A percentile compares a stretch with the other conserved stretches of the same genome.
phyloP scores from a whole-genome alignment of 2,797 vertebrate species.

The Lerista edwardsae region DNA sequence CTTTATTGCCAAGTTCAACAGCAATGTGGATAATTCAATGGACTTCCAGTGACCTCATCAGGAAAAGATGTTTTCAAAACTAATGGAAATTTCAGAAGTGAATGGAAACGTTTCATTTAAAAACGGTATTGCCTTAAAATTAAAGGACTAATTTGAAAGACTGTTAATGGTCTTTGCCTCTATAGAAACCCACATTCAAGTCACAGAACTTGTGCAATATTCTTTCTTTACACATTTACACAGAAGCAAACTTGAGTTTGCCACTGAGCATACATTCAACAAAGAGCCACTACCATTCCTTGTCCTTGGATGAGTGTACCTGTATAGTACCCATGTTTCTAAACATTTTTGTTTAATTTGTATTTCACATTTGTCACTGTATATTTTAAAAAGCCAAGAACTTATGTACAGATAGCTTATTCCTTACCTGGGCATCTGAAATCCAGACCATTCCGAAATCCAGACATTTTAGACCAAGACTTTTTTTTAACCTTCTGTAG shows the following conservation, averaged over 20 bases:
- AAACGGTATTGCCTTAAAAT: neutral
- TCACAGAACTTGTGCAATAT: neutral
- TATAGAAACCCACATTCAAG: neutral
- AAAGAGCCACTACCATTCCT: neutral
- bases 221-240: neutral
- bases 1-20: slow-evolving; percentile 35
- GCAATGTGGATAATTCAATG: slow-evolving; percentile 24
- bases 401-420: no score
- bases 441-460: no score
- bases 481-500: no score
- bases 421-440: no score
- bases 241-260: neutral
- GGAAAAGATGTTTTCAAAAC: slow-evolving; percentile 25
- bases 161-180: neutral
- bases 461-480: no score
- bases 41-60: slow-evolving; percentile 34
- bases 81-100: slow-evolving; percentile 43
- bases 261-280: no score
- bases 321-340: neutral
- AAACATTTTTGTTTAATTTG: neutral
- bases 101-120: slow-evolving; percentile 17
- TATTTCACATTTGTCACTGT: no score
- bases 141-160: neutral
- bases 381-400: neutral
- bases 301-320: neutral